Evolutionary conservation across 2,113 vertebrate species (phyloP).

Genomic region (Sorex fumeus): DNA sequence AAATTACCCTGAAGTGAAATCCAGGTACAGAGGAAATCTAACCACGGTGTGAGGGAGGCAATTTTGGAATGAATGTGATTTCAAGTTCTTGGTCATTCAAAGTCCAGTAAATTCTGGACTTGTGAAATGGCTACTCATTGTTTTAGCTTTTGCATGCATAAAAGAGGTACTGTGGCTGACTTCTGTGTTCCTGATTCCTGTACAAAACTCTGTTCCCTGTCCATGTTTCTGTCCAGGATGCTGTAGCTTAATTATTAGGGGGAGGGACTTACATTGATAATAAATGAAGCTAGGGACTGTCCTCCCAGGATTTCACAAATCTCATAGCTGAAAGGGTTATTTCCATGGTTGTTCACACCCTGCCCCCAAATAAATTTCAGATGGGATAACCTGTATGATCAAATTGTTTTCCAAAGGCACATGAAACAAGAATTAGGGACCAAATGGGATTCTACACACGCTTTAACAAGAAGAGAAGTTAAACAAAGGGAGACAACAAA

Average conservation of each 20-base stretch:
- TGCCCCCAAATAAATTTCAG: slow-evolving; percentile 49
- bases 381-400: not conserved
- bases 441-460: not conserved
- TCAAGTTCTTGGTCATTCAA: not conserved
- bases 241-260: no score
- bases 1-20: not conserved
- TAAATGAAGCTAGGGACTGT: not conserved
- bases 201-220: no score
- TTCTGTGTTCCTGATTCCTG: not conserved
- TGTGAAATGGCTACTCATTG: not conserved
- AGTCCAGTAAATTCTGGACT: slow-evolving; percentile 31
- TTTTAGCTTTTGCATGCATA: slow-evolving; percentile 21
- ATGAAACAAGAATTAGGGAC: not conserved
- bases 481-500: not conserved
- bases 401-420: slow-evolving; percentile 46
- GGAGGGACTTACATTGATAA: not conserved
- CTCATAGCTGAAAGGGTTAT: slow-evolving; percentile 35
- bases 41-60: not conserved
- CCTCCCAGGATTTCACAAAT: slow-evolving; percentile 48
- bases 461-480: not conserved
- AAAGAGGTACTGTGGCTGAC: not conserved
- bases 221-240: no score
- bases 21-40: not conserved
- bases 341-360: slow-evolving; percentile 65
- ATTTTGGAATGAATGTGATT: not conserved